Conservation (phyloP, 1,140 invertebrate genomes). For the Ectropis grisescens region DNA sequence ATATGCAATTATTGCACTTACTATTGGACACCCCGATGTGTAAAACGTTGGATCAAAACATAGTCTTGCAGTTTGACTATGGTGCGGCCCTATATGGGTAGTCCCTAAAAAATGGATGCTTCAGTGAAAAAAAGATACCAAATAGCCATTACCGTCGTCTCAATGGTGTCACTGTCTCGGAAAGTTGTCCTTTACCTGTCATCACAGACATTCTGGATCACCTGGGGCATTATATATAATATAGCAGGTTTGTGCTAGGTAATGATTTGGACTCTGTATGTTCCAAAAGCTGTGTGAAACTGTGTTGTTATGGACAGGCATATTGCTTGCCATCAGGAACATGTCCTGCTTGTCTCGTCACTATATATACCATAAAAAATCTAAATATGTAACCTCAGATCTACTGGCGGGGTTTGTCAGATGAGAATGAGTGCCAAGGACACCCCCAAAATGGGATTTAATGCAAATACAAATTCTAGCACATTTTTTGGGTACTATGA, state of each 20-base stretch:
- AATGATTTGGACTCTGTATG: no score
- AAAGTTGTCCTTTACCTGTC: conserved; percentile 68
- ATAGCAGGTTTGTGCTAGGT: conserved; percentile 33
- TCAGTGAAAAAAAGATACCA: conserved; percentile 44
- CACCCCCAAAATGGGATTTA: conserved; percentile 45
- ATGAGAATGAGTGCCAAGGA: conserved; percentile 20
- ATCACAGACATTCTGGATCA: conserved; percentile 45
- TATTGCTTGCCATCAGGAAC: no score
- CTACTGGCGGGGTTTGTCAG: conserved; percentile 36
- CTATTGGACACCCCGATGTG: no score
- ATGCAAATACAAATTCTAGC: no score
- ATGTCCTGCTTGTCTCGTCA: no score
- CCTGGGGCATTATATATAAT: conserved; percentile 28
- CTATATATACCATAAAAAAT: no score
- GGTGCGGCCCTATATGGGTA: conserved; percentile 41
- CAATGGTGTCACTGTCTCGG: conserved; percentile 25
- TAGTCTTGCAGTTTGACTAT: conserved; percentile 35
- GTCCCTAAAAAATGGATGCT: conserved; percentile 49
- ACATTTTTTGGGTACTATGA: conserved; percentile 45
- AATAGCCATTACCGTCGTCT: conserved; percentile 29
- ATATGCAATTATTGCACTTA: no score
- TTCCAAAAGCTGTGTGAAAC: no score
- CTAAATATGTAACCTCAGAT: no score
- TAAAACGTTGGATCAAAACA: conserved; percentile 47
- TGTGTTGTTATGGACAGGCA: no score